phyloP scores from a whole-genome alignment of 2,888 invertebrate genomes.

The Agrochola litura region DNA sequence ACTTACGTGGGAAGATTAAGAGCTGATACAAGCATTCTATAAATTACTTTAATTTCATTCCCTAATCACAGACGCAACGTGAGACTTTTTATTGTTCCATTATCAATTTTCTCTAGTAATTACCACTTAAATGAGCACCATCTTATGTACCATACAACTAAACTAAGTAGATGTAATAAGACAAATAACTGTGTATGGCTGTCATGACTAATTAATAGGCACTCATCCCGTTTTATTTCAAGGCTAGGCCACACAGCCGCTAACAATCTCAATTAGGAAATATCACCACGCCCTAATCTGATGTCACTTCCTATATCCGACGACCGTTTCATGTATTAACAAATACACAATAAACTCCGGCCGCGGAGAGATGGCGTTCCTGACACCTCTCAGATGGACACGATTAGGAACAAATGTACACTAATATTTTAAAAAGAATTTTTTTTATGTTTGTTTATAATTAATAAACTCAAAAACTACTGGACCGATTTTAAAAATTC shows the following conservation, averaged over 20 bases:
- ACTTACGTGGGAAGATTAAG: conserved; percentile 56
- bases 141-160: conserved; percentile 11
- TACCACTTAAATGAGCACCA: conserved; percentile 30
- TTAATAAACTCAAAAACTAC: too few species aligned
- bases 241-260: conserved; percentile 54
- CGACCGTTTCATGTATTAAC: conserved; percentile 19
- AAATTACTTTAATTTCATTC: conserved; percentile 59
- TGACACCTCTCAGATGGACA: too few species aligned
- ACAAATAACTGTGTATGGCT: conserved; percentile 43
- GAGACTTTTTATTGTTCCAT: conserved; percentile 55
- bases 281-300: conserved; percentile 62
- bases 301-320: conserved; percentile 58
- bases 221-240: conserved; percentile 59
- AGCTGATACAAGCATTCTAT: conserved; percentile 53
- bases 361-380: too few species aligned
- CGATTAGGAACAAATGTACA: too few species aligned
- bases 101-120: conserved; percentile 52
- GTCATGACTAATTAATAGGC: conserved; percentile 50
- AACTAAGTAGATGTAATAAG: conserved; percentile 7
- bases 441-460: too few species aligned
- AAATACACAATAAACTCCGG: not conserved
- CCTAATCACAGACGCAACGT: conserved; percentile 47
- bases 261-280: conserved; percentile 64
- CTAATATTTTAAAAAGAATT: too few species aligned
- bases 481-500: too few species aligned